These are phyloP conservation scores for Amphipyra tragopoginis DNA, from an alignment of 2,888 invertebrate genomes.

Conservation along the genomic window DNA sequence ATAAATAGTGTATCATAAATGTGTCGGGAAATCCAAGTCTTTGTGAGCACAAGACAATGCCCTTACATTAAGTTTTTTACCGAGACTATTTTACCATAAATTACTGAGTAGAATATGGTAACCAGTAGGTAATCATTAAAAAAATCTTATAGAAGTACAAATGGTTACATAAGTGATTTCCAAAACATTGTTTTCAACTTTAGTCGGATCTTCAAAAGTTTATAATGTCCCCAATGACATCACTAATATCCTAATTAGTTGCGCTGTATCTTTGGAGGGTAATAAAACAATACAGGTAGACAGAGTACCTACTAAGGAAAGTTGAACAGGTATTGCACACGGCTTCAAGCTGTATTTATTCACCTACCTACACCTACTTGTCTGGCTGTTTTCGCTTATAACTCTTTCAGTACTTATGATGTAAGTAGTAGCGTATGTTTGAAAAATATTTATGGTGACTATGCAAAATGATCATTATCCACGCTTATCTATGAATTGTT, in stretches of 20 bases:
- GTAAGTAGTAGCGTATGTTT: neutral
- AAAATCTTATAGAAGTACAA: neutral
- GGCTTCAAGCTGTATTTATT: constrained; percentile 28
- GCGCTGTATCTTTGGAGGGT: constrained; percentile 35
- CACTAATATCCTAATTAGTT: constrained; percentile 55
- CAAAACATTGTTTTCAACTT: constrained; percentile 16
- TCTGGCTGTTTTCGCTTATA: constrained; percentile 17
- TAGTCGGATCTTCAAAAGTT: constrained; percentile 21
- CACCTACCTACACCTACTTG: constrained; percentile 21
- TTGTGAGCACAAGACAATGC: constrained; percentile 48
- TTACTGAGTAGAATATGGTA: constrained; percentile 26
- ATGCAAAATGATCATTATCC: constrained; percentile 11
- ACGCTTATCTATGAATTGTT: constrained; percentile 12
- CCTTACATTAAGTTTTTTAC: constrained; percentile 44
- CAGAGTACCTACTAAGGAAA: constrained; percentile 49
- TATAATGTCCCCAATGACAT: constrained; percentile 52
- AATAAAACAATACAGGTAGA: constrained; percentile 50
- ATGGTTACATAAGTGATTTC: neutral
- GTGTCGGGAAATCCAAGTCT: constrained; percentile 54
- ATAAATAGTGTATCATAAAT: constrained; percentile 49
- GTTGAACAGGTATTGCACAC: constrained; percentile 52
- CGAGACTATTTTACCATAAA: constrained; percentile 45
- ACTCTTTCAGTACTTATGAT: constrained; percentile 14
- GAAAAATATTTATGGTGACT: constrained; percentile 18
- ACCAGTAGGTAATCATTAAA: constrained; percentile 9